Evolutionary conservation across 2,888 invertebrate genomes (phyloP).

Genomic region (Drosophila leonis): DNA sequence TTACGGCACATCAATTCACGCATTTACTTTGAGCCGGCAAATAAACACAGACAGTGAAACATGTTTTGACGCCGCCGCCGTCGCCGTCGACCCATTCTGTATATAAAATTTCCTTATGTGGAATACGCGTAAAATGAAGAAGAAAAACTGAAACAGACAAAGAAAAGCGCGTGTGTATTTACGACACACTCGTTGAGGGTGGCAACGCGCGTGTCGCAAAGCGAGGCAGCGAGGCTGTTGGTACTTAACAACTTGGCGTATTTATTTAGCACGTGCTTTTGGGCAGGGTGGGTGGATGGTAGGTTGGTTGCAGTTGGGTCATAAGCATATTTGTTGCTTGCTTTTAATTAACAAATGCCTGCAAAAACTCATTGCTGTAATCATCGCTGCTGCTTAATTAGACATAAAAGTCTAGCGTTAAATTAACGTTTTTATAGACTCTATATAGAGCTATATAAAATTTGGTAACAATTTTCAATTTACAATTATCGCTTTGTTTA

Average conservation of each 20-base stretch:
- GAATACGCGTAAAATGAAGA: conserved; percentile 23
- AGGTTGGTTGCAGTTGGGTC: neutral
- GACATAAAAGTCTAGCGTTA: conserved; percentile 55
- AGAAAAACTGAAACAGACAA: conserved; percentile 13
- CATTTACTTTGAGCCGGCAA: conserved; percentile 62
- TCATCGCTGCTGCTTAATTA: conserved; percentile 60
- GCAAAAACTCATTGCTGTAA: conserved; percentile 56
- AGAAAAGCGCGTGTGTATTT: conserved; percentile 44
- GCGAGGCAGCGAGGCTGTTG: conserved; percentile 33
- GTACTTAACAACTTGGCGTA: conserved; percentile 66
- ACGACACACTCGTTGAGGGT: conserved; percentile 45
- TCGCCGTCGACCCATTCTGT: conserved; percentile 11
- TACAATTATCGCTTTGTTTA: conserved; percentile 37
- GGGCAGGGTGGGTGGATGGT: neutral
- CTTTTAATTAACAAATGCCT: conserved; percentile 79
- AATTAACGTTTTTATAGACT: conserved; percentile 40
- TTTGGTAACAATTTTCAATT: conserved; percentile 47
- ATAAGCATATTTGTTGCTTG: conserved; percentile 61
- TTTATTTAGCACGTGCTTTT: conserved; percentile 74
- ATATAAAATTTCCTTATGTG: conserved; percentile 48
- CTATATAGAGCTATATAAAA: conserved; percentile 11
- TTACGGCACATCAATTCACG: conserved; percentile 50
- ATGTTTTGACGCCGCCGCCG: conserved; percentile 39
- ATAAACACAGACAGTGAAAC: conserved; percentile 51
- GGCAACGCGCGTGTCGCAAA: neutral